Percentiles rank a stretch among this genome's conserved stretches.
Evolutionary conservation across 2,888 invertebrate species (phyloP).

Genomic region (Phalera bucephala): DNA sequence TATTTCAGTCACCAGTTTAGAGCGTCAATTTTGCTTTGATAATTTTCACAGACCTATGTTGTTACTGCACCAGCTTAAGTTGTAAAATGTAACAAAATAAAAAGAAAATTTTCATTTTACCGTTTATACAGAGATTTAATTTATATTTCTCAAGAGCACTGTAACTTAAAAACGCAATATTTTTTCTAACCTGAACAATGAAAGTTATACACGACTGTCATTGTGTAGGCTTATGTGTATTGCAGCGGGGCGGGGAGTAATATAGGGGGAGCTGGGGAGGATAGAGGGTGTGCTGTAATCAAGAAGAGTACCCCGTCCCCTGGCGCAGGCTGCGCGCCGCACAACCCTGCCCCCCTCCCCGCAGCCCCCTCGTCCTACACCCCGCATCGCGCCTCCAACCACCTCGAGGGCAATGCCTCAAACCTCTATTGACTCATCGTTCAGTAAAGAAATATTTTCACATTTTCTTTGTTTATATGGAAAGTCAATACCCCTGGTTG

Average conservation of each 20-base stretch:
- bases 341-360: conserved; percentile 28
- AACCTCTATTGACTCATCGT: conserved; percentile 78
- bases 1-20: too few relatives aligned
- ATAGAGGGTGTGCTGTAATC: conserved; percentile 74
- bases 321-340: conserved; percentile 52
- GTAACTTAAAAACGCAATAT: conserved; percentile 27
- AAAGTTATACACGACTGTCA: conserved; percentile 52
- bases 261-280: conserved; percentile 40
- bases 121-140: too few relatives aligned
- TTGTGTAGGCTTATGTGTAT: conserved; percentile 66
- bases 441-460: conserved; percentile 68
- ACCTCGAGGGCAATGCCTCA: conserved; percentile 77
- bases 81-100: too few relatives aligned
- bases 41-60: too few relatives aligned
- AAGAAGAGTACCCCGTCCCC: conserved; percentile 82
- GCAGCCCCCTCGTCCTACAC: conserved; percentile 20
- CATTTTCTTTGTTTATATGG: conserved; percentile 68
- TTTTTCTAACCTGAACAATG: conserved; percentile 42
- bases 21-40: too few relatives aligned
- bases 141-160: conserved; percentile 6
- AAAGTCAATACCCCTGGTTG: conserved; percentile 50
- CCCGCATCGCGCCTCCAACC: conserved; percentile 44
- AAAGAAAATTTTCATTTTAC: too few relatives aligned
- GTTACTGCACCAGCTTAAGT: too few relatives aligned
- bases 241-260: conserved; percentile 53